Conservation (phyloP, 2,888 invertebrate genomes). For the Drosophila pseudotalamancana region DNA sequence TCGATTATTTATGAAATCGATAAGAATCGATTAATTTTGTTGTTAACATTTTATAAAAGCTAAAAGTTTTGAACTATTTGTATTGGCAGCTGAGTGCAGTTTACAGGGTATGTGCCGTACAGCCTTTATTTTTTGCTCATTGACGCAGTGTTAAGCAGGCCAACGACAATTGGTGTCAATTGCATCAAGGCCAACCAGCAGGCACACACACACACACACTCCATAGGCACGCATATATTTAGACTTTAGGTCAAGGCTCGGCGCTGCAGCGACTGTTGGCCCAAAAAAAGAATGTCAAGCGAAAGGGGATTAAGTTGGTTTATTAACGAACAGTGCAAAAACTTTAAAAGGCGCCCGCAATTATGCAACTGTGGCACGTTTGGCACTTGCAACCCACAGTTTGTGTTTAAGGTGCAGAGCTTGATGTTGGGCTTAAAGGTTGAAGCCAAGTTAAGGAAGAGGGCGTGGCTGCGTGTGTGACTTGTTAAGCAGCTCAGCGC, state of each 20-base stretch:
- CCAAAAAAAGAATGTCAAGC: conserved; percentile 54
- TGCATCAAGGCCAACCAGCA: conserved; percentile 60
- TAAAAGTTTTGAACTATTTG: too few relatives aligned
- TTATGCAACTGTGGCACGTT: conserved; percentile 30
- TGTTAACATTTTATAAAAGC: too few relatives aligned
- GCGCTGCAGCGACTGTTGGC: conserved; percentile 8
- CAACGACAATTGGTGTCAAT: conserved; percentile 66
- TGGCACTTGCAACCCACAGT: too few relatives aligned
- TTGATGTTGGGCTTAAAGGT: conserved; percentile 14
- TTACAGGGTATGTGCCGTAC: neutral
- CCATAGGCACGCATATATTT: conserved; percentile 5
- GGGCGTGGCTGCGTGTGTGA: conserved; percentile 5
- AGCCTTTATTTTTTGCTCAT: neutral
- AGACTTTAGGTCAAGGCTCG: conserved; percentile 63
- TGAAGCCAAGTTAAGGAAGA: conserved; percentile 6
- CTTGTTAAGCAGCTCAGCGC: conserved; percentile 33
- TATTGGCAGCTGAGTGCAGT: too few relatives aligned
- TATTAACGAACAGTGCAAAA: conserved; percentile 51
- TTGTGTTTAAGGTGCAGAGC: conserved; percentile 15
- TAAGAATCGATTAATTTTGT: too few relatives aligned
- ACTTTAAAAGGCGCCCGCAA: conserved; percentile 4
- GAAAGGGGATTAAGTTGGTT: conserved; percentile 64
- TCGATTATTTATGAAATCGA: too few relatives aligned
- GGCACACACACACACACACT: conserved; percentile 5
- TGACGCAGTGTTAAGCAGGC: conserved; percentile 37